These are phyloP conservation scores for Cephus runcator DNA, from an alignment of 2,888 invertebrate species.

Conservation along the genomic window DNA sequence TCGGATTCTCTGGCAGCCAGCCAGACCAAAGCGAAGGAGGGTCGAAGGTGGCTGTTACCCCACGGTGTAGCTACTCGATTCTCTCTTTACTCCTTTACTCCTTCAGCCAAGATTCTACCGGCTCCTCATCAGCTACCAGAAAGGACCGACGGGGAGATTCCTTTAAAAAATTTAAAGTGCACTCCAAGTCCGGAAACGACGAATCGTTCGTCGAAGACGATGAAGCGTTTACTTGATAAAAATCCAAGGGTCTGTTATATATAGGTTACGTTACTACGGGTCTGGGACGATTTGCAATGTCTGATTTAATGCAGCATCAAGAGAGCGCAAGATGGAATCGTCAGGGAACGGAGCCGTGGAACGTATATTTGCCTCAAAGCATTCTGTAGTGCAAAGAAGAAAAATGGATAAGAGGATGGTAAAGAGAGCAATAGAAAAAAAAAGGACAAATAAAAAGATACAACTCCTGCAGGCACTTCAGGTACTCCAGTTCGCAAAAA, in stretches of 20 bases:
- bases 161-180: not conserved
- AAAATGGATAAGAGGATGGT: not conserved
- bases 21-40: not conserved
- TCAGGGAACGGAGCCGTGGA: not conserved
- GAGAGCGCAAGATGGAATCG: not conserved
- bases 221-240: not conserved
- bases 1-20: not conserved
- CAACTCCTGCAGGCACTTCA: slow-evolving; percentile 10
- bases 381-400: not conserved
- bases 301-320: not conserved
- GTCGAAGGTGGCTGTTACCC: not conserved
- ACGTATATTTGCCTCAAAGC: not conserved
- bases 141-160: not conserved
- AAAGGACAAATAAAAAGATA: slow-evolving; percentile 12
- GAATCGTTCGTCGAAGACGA: not conserved
- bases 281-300: not conserved
- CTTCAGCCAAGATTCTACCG: not conserved
- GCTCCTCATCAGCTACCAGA: not conserved
- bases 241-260: not conserved
- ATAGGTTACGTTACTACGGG: not conserved
- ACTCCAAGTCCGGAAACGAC: not conserved
- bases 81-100: not conserved
- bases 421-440: slow-evolving; percentile 8
- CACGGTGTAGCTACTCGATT: not conserved
- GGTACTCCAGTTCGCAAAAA: not conserved